Percentiles rank a stretch among this genome's conserved stretches.
These are phyloP conservation scores for Arctopsyche grandis DNA, from an alignment of 1,140 invertebrate genomes.

Conservation along the genomic window DNA sequence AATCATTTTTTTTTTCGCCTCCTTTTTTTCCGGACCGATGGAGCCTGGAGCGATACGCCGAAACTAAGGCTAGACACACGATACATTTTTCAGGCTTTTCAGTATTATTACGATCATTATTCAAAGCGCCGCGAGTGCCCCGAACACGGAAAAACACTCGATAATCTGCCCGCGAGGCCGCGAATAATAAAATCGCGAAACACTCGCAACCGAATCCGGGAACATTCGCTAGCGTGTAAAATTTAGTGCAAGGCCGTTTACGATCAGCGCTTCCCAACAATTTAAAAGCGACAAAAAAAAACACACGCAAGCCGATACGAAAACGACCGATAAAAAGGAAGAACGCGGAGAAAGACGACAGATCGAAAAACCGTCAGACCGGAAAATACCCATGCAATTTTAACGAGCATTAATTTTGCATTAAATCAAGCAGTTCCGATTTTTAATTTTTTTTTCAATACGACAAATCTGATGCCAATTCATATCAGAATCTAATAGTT, in stretches of 20 bases:
- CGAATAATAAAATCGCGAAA: slow-evolving; percentile 27
- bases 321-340: not conserved
- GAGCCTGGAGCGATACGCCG: slow-evolving; percentile 13
- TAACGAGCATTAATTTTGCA: too few relatives aligned
- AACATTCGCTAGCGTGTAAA: not conserved
- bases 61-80: slow-evolving; percentile 36
- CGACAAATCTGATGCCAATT: too few relatives aligned
- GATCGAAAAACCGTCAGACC: too few relatives aligned
- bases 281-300: not conserved
- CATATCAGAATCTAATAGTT: too few relatives aligned
- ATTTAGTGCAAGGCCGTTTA: too few relatives aligned
- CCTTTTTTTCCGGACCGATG: not conserved
- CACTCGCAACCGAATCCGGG: not conserved
- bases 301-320: not conserved
- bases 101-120: slow-evolving; percentile 40
- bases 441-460: too few relatives aligned
- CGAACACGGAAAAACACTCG: slow-evolving; percentile 37
- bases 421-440: too few relatives aligned
- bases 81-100: slow-evolving; percentile 41
- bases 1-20: too few relatives aligned
- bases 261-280: too few relatives aligned
- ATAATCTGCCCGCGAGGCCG: slow-evolving; percentile 25
- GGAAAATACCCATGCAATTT: too few relatives aligned
- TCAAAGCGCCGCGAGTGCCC: slow-evolving; percentile 29
- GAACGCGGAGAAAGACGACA: not conserved